These are phyloP conservation scores for Vanessa tameamea DNA, from an alignment of 1,140 invertebrate species.

Conservation along the genomic window DNA sequence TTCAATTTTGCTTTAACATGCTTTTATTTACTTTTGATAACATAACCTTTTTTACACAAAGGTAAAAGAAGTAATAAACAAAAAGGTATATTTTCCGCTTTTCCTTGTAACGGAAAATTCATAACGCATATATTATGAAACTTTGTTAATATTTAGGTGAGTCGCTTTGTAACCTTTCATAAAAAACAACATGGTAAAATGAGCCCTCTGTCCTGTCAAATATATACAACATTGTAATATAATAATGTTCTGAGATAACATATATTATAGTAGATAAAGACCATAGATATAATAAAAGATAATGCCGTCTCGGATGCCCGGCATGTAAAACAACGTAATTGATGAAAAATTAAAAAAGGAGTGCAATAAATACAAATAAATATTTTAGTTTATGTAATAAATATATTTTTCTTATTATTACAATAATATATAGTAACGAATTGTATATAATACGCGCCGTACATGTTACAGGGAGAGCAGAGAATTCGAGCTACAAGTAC, in stretches of 20 bases:
- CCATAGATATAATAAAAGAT: neutral
- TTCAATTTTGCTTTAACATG: no score
- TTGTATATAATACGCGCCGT: no score
- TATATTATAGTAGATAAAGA: neutral
- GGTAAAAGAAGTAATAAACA: conserved; percentile 10
- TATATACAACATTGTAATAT: conserved; percentile 9
- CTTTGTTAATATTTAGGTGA: conserved; percentile 25
- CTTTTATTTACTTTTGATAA: neutral
- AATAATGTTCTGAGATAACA: neutral
- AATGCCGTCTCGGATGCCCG: no score
- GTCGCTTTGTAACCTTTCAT: conserved; percentile 20
- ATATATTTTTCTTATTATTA: no score
- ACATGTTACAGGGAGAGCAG: no score
- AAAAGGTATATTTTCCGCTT: conserved; percentile 11
- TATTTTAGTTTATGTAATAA: no score
- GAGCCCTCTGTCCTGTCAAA: neutral
- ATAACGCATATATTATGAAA: conserved; percentile 15
- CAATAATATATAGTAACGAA: no score
- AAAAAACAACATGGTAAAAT: conserved; percentile 8
- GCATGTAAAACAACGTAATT: no score
- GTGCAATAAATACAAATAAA: no score
- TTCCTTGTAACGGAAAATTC: conserved; percentile 16
- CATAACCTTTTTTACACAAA: neutral
- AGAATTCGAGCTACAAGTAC: no score
- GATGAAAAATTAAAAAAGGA: no score